Evolutionary conservation across 2,797 vertebrate species (phyloP), one percentile per base, ranked within the genome.

Genomic region (Spinibarbus caldwelli): DNA sequence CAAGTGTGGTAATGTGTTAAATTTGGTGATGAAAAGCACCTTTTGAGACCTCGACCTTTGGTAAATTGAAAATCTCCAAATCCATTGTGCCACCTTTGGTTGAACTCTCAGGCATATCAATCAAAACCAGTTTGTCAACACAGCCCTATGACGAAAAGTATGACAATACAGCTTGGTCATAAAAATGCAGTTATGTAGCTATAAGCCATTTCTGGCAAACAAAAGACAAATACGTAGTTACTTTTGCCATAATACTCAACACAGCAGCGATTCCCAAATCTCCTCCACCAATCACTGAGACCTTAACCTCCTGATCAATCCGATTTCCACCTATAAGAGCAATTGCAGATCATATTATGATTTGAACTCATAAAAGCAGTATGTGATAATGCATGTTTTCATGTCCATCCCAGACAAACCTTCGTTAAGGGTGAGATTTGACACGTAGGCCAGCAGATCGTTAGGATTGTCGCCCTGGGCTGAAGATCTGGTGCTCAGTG

Each of bases 241-340:
- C 98, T 95, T 99, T 99, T 66, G 97, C 95, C 91, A 97, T 94
- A 92, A 99, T 93, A 86, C 97, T 96, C 93, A 99, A 91, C 19
- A 96, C 95, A 81, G 97, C 94, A 1, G 98, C 97, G 93, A 98
- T 94, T 45, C 97, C 97, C 86, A 99, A 91, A 86, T 99, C 98
- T 88, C 98, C 98, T 89, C 95, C 96, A 79, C 98, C 98, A 85
- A 99, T 94, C 78, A 99, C 94, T 3, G 98, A 97, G 68, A 99
- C 95, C 94, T 99, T 98, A 85, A 88, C 54, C 9, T 47, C 83
- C 52, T 91, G 89, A 87, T 93, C 87, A 0, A 89, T 93, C 87
- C 80, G 91, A 80, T 86, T 86, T 82, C 86, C 88, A 89, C 93
- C 94, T 95, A 47, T 36, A 88, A 90, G 90, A 47, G n/a, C 4